Evolutionary conservation across 2,888 invertebrate species (phyloP), one percentile per base, ranked within the genome.

Genomic region (Leptarthrus brevirostris): DNA sequence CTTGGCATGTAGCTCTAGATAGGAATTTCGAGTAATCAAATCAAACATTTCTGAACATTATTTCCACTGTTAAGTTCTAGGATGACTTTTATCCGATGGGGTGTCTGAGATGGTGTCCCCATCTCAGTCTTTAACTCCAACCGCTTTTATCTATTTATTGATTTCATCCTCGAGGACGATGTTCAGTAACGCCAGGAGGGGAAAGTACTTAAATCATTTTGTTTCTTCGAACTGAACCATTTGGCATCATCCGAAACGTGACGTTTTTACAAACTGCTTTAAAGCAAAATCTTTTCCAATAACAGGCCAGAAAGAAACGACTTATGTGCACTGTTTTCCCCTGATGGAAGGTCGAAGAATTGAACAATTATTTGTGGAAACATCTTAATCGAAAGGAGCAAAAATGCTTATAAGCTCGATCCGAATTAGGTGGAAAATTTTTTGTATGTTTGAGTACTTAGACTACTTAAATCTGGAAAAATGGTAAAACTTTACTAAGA

Each of bases 131-230:
- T 3, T 40, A 30, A 36, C 20, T 36, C 20, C 20, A n/a, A n/a
- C 40, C 10, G 16, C 30, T 52, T 69, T n/a, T 20, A 10, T 18
- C 52, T 52, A 34, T 69, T 69, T 69, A 69, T 69, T 69, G 69
- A 69, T 69, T 69, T 49, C 30, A 18, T 52, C 30, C 34, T 34
- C 20, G 8, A 5, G 22, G 14, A 18, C 18, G 20, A 36, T 52
- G 3, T 14, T 47, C 16, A 10, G 16, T 2, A 22, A 52, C 16
- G 47, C 64, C 20, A 8, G 52, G n/a, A 12, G 30, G 20, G 20
- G 52, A 69, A 30, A 69, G 34, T 69, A 34, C 69, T 49, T 69
- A 69, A 69, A 69, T 69, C 69, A 69, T 69, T 52, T 69, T 18
- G 2, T n/a, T 24, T 10, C 14, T 69, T 52, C 18, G 44, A 20